Conservation (phyloP, 2,113 vertebrate genomes). For the Mesembrinibis cayennensis region DNA sequence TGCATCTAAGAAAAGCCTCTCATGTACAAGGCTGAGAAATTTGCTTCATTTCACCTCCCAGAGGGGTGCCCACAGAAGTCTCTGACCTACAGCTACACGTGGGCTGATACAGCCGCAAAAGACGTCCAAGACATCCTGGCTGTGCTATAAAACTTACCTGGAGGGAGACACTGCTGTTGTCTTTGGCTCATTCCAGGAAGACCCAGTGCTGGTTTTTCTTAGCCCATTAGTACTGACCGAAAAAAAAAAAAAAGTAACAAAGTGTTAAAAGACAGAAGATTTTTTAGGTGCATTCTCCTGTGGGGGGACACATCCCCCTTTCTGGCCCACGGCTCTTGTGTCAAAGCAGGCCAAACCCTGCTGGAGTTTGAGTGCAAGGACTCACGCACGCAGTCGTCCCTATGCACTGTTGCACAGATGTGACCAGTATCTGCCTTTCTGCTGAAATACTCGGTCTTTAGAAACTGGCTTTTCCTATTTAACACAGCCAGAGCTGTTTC, state of each 20-base stretch:
- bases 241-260: not conserved
- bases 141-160: not conserved
- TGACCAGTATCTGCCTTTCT: not conserved
- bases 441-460: fast-evolving
- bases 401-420: not conserved
- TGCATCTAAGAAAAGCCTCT: not conserved
- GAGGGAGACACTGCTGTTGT: not conserved
- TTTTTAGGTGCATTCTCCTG: not conserved
- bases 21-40: not conserved
- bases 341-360: not conserved
- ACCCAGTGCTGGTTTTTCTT: not conserved
- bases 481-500: not conserved
- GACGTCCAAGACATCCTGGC: not conserved
- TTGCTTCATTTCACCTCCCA: not conserved
- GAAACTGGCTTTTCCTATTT: not conserved
- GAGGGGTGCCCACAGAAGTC: too few relatives aligned
- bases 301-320: not conserved
- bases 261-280: not conserved
- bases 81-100: not conserved
- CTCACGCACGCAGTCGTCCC: not conserved
- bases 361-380: not conserved
- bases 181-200: not conserved
- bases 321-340: not conserved
- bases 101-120: not conserved
- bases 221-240: not conserved